These are phyloP conservation scores for Euwallacea similis DNA, from an alignment of 1,140 invertebrate genomes.

Conservation along the genomic window DNA sequence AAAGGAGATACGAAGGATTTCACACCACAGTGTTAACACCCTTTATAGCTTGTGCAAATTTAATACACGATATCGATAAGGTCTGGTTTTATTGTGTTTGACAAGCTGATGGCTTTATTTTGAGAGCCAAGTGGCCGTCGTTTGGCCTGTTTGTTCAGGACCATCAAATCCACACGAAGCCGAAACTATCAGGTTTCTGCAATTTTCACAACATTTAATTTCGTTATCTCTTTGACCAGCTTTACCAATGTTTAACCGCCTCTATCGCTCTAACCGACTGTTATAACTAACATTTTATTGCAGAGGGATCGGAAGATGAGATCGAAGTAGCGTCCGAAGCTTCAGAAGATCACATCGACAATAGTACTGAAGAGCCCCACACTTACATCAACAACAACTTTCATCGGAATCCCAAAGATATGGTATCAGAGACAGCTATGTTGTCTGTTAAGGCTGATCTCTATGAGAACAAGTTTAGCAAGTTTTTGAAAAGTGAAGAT, in stretches of 20 bases:
- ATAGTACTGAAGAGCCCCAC: slow-evolving; percentile 18
- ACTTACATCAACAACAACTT: slow-evolving; percentile 34
- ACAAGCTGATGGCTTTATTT: slow-evolving; percentile 17
- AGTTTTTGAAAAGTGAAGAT: slow-evolving; percentile 12
- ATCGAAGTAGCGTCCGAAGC: slow-evolving; percentile 51
- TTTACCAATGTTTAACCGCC: background rate
- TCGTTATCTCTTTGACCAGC: slow-evolving; percentile 24
- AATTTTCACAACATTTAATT: slow-evolving; percentile 21
- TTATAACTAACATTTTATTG: slow-evolving; percentile 16
- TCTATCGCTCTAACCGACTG: background rate
- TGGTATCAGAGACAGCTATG: slow-evolving; percentile 13
- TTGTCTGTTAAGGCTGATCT: slow-evolving; percentile 28
- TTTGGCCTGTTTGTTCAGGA: slow-evolving; percentile 39
- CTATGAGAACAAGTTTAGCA: slow-evolving; percentile 25
- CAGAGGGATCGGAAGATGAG: slow-evolving; percentile 58
- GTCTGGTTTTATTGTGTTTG: slow-evolving; percentile 25
- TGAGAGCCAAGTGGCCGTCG: slow-evolving; percentile 9
- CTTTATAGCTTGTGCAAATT: slow-evolving; percentile 10
- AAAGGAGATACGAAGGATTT: slow-evolving; percentile 10
- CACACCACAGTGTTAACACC: slow-evolving; percentile 16
- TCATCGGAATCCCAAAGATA: slow-evolving; percentile 15
- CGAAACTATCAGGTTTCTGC: slow-evolving; percentile 40
- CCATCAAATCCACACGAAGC: slow-evolving; percentile 34
- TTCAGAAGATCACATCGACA: slow-evolving; percentile 24
- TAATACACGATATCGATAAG: slow-evolving; percentile 27